These are phyloP conservation scores for Drosophila trichaetosa DNA, from an alignment of 2,888 invertebrate species.

Conservation along the genomic window DNA sequence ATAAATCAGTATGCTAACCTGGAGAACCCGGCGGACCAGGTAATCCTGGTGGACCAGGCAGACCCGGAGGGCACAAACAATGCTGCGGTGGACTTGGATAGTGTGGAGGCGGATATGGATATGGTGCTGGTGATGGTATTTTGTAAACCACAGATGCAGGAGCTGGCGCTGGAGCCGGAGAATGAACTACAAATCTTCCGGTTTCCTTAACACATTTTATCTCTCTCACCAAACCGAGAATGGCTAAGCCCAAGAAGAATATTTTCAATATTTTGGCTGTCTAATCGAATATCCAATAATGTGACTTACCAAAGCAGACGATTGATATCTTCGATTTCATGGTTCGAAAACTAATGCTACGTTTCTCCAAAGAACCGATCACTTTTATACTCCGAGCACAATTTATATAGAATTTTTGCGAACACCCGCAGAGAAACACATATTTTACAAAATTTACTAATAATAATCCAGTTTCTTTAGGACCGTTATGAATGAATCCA, in stretches of 20 bases:
- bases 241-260: slow-evolving; percentile 12
- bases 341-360: slow-evolving; percentile 47
- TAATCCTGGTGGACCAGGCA: slow-evolving; percentile 49
- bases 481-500: slow-evolving; percentile 39
- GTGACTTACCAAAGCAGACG: slow-evolving; percentile 55
- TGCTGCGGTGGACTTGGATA: slow-evolving; percentile 30
- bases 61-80: slow-evolving; percentile 49
- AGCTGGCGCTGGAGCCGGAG: slow-evolving; percentile 33
- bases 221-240: background rate
- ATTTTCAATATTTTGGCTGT: background rate
- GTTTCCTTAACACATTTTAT: slow-evolving; percentile 39
- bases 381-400: slow-evolving; percentile 59
- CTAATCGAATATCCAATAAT: background rate
- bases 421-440: background rate
- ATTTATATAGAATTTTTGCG: slow-evolving; percentile 2
- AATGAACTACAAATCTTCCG: slow-evolving; percentile 51
- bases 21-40: slow-evolving; percentile 31
- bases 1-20: slow-evolving; percentile 18
- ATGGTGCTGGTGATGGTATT: slow-evolving; percentile 44
- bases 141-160: slow-evolving; percentile 49
- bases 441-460: slow-evolving; percentile 29
- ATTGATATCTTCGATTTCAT: slow-evolving; percentile 58
- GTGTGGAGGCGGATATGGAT: slow-evolving; percentile 34
- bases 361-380: slow-evolving; percentile 37
- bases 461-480: slow-evolving; percentile 51